Evolutionary conservation across 2,113 vertebrate species (phyloP).

Genomic region (Condylura cristata): DNA sequence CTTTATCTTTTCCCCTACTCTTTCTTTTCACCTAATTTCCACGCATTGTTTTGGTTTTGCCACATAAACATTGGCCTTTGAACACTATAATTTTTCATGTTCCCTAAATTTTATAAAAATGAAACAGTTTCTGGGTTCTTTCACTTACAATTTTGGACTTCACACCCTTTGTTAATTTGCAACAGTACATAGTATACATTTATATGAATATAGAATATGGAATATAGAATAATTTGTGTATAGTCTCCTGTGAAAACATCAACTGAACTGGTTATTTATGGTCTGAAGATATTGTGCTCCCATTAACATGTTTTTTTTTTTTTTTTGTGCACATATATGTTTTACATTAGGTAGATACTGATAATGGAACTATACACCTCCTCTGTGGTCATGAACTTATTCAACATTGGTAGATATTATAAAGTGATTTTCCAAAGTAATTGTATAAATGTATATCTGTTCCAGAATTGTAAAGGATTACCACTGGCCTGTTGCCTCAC

Average conservation of each 20-base stretch:
- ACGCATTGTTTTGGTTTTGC: background rate
- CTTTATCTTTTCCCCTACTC: no score
- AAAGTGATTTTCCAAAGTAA: background rate
- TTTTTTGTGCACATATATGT: background rate
- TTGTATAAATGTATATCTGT: background rate
- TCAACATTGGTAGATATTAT: background rate
- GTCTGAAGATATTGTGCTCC: background rate
- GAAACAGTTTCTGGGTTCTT: background rate
- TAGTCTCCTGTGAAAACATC: background rate
- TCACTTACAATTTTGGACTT: background rate
- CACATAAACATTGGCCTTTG: background rate
- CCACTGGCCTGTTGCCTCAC: background rate
- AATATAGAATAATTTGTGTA: background rate
- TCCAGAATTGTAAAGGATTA: background rate
- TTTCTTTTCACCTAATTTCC: background rate
- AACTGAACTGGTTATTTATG: background rate
- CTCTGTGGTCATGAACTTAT: background rate
- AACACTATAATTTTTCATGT: background rate
- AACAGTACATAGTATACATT: background rate
- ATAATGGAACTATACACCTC: background rate
- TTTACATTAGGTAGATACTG: background rate
- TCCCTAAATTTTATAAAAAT: slow-evolving; percentile 9
- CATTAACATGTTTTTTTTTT: background rate
- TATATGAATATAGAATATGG: background rate
- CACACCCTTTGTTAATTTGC: background rate